Evolutionary conservation across 2,888 invertebrate genomes (phyloP).

Genomic region (Pilophorus perplexus): DNA sequence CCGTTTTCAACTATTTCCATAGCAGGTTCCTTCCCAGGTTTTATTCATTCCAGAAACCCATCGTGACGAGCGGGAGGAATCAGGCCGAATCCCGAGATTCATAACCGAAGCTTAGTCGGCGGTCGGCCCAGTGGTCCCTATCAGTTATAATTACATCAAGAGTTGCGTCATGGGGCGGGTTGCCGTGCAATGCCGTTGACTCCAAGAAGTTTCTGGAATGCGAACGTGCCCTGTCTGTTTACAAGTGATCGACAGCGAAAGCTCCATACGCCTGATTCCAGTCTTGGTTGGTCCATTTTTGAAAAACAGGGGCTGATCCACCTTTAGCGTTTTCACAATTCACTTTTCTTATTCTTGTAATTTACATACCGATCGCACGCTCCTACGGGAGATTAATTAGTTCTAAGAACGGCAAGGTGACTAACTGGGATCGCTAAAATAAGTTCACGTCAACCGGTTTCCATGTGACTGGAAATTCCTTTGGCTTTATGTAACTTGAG

Average conservation of each 20-base stretch:
- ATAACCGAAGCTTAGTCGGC: constrained; percentile 11
- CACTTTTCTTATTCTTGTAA: no score
- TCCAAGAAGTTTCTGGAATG: background rate
- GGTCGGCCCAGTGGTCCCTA: constrained; percentile 8
- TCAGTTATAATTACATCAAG: constrained; percentile 12
- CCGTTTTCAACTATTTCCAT: no score
- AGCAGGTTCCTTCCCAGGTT: no score
- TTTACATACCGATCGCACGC: no score
- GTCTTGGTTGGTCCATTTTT: no score
- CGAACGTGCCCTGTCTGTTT: background rate
- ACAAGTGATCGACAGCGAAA: no score
- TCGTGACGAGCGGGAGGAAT: background rate
- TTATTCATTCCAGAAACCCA: background rate
- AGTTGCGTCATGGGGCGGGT: constrained; percentile 1
- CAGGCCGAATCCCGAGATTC: constrained; percentile 23
- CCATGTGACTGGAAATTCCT: background rate
- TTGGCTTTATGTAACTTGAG: background rate
- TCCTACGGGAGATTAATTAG: no score
- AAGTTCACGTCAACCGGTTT: constrained; percentile 8
- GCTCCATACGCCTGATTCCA: no score
- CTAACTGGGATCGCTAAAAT: background rate
- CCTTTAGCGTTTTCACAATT: no score
- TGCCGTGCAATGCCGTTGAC: background rate
- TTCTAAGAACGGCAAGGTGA: background rate
- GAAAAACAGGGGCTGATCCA: no score